These are phyloP conservation scores for Drosophila mauritiana DNA, from an alignment of 1,140 invertebrate genomes.

Conservation along the genomic window DNA sequence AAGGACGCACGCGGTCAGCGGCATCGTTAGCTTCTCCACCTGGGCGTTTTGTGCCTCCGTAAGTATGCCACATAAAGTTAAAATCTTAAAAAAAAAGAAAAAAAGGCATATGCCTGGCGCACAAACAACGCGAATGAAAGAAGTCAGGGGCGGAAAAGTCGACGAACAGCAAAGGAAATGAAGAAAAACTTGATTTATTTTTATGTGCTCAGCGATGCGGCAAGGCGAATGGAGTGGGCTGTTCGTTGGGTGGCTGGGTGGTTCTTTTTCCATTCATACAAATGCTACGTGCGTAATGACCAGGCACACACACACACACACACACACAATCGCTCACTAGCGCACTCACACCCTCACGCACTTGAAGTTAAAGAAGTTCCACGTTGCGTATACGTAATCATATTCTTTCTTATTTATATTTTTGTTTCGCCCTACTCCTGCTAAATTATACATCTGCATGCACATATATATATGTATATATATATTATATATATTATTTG, in stretches of 20 bases:
- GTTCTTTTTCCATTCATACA: slow-evolving; percentile 65
- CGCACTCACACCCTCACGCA: slow-evolving; percentile 30
- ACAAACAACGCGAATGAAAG: slow-evolving; percentile 20
- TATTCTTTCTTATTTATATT: slow-evolving; percentile 55
- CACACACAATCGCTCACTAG: slow-evolving; percentile 29
- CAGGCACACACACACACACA: slow-evolving; percentile 62
- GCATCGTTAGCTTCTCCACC: slow-evolving; percentile 40
- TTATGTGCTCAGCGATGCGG: slow-evolving; percentile 76
- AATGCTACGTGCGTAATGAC: slow-evolving; percentile 80
- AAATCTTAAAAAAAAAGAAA: slow-evolving; percentile 53
- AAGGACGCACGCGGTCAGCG: slow-evolving; percentile 44
- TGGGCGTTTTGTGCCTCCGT: slow-evolving; percentile 6
- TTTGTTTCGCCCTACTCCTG: slow-evolving; percentile 30
- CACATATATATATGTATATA: slow-evolving; percentile 5
- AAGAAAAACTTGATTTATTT: slow-evolving; percentile 83
- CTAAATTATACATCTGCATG: slow-evolving; percentile 70
- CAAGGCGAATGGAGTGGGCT: slow-evolving; percentile 9
- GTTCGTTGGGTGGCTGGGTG: background rate
- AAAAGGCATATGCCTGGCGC: slow-evolving; percentile 51
- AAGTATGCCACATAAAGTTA: slow-evolving; percentile 69
- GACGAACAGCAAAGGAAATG: slow-evolving; percentile 71
- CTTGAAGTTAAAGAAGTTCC: slow-evolving; percentile 77
- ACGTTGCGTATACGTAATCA: slow-evolving; percentile 80
- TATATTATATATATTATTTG: slow-evolving; percentile 1
- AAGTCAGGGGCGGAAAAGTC: slow-evolving; percentile 30